These are phyloP conservation scores for Leuciscus idus DNA, from an alignment of 2,113 vertebrate genomes.

Conservation along the genomic window DNA sequence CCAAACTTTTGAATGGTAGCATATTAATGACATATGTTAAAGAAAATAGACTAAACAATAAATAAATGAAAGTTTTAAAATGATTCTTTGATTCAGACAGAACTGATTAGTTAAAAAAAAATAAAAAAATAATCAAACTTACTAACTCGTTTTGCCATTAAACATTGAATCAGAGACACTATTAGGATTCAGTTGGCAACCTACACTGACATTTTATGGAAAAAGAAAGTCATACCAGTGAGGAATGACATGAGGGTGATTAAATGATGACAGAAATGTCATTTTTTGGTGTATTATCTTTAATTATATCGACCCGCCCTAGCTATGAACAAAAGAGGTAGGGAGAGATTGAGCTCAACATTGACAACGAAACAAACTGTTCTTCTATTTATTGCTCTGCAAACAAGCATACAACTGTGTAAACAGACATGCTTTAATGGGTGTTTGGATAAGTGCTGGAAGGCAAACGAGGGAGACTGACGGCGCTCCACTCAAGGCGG, in stretches of 20 bases:
- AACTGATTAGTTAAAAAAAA: too few species aligned
- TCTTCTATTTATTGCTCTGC: slow-evolving; percentile 37
- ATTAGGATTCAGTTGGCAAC: not conserved
- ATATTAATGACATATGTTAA: not conserved
- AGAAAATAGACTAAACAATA: not conserved
- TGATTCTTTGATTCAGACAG: not conserved
- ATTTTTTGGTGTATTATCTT: not conserved
- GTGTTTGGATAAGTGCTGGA: slow-evolving; percentile 5
- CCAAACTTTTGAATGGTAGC: not conserved
- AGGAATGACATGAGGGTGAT: not conserved
- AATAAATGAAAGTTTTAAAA: not conserved
- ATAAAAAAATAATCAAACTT: not conserved
- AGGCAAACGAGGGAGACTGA: not conserved
- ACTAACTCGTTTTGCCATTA: not conserved
- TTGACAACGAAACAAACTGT: slow-evolving; percentile 24
- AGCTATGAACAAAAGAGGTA: slow-evolving; percentile 7
- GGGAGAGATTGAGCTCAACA: not conserved
- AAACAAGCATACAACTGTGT: slow-evolving; percentile 50
- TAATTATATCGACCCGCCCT: not conserved
- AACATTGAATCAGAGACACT: not conserved
- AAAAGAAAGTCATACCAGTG: not conserved
- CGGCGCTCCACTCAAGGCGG: not conserved
- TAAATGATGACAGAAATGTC: not conserved
- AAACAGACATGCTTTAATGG: slow-evolving; percentile 45
- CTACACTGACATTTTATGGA: not conserved